Evolutionary conservation across 2,888 invertebrate species (phyloP).

Genomic region (Iphiclides podalirius): DNA sequence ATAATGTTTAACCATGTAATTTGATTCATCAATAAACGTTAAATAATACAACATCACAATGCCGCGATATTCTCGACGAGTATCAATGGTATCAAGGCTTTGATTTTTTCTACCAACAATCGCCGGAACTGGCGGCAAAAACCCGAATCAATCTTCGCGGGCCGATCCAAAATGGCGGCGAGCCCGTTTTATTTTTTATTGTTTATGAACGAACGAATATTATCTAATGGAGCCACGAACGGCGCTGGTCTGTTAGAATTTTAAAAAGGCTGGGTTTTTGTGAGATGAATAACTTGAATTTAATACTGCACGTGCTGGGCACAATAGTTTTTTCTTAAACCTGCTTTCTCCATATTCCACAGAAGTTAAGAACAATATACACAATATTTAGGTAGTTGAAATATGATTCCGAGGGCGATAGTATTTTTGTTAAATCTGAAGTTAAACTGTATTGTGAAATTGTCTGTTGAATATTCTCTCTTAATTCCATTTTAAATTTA

Average conservation of each 20-base stretch:
- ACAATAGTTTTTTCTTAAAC: background rate
- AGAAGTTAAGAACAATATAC: background rate
- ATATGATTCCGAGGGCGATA: too few species aligned
- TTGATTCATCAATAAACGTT: slow-evolving; percentile 14
- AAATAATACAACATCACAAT: slow-evolving; percentile 11
- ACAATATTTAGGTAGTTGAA: too few species aligned
- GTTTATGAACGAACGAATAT: slow-evolving; percentile 8
- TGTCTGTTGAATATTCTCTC: too few species aligned
- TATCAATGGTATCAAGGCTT: slow-evolving; percentile 22
- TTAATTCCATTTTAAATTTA: too few species aligned
- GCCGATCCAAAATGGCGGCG: slow-evolving; percentile 20
- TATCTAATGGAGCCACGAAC: background rate
- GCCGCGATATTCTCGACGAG: slow-evolving; percentile 8
- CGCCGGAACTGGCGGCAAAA: slow-evolving; percentile 22
- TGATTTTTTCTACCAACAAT: slow-evolving; percentile 28
- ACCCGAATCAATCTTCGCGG: slow-evolving; percentile 19
- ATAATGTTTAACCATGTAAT: slow-evolving; percentile 18
- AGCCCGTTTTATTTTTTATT: slow-evolving; percentile 17
- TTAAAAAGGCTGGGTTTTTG: background rate
- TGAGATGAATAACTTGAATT: background rate
- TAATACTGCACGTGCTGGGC: background rate
- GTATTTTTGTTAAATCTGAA: too few species aligned
- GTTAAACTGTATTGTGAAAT: too few species aligned
- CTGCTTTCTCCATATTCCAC: background rate
- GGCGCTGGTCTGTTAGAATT: background rate